phyloP scores from a whole-genome alignment of 2,797 vertebrate species.

The Acestrorhynchus altus region DNA sequence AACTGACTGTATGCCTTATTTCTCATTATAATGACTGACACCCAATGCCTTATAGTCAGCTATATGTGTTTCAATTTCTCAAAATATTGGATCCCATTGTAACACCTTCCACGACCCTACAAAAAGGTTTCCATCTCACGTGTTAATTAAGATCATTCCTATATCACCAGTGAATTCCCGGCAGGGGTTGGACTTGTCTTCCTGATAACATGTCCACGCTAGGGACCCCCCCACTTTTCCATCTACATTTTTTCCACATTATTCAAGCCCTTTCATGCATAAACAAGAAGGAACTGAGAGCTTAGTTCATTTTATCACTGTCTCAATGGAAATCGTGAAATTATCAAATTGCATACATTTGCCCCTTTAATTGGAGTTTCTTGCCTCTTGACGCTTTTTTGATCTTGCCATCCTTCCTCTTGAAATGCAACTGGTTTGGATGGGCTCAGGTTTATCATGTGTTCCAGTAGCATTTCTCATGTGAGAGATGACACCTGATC shows the following conservation, averaged over 20 bases:
- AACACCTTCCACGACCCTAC: not conserved
- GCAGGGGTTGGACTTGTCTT: constrained; percentile 28
- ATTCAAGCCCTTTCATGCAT: constrained; percentile 54
- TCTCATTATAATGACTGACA: not conserved
- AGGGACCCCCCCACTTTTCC: constrained; percentile 33
- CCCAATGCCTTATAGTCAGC: not conserved
- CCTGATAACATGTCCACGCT: constrained; percentile 20
- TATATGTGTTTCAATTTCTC: too few relatives aligned
- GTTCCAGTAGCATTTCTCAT: constrained; percentile 26
- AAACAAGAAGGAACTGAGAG: constrained; percentile 49
- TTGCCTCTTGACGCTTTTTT: constrained; percentile 57
- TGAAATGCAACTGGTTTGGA: constrained; percentile 31
- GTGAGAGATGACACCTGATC: constrained; percentile 35
- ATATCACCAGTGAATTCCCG: not conserved
- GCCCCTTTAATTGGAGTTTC: constrained; percentile 61
- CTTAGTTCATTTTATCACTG: constrained; percentile 62
- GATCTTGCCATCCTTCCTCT: constrained; percentile 55
- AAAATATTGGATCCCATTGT: not conserved
- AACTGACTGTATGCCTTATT: not conserved
- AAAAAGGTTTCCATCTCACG: not conserved
- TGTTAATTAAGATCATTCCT: constrained; percentile 16
- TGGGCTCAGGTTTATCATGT: constrained; percentile 29
- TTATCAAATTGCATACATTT: constrained; percentile 65
- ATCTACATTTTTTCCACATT: constrained; percentile 51
- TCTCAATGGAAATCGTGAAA: constrained; percentile 62